Conservation (phyloP, 2,888 invertebrate genomes). For the Tiliacea aurago region DNA sequence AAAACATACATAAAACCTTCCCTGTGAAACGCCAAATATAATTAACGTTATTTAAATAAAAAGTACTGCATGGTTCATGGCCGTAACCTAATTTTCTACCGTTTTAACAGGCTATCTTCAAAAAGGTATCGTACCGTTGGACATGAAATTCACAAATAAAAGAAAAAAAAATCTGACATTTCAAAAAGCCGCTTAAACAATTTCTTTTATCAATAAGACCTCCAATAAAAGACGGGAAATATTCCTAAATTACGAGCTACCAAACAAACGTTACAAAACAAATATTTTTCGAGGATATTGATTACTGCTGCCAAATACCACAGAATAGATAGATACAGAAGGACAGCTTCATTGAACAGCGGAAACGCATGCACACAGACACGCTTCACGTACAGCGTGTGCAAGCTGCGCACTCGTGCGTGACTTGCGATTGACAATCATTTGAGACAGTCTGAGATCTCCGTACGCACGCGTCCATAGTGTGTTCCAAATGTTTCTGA, state of each 20-base stretch:
- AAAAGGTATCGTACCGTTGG: too few species aligned
- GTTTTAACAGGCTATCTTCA: too few species aligned
- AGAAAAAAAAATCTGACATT: not conserved
- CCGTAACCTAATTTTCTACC: too few species aligned
- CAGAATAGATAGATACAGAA: not conserved
- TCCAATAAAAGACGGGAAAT: conserved; percentile 15
- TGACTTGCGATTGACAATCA: not conserved
- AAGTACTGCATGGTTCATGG: too few species aligned
- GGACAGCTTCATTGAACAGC: not conserved
- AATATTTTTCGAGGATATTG: conserved; percentile 36
- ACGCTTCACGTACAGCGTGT: not conserved
- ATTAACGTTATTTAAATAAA: too few species aligned
- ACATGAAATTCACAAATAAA: not conserved
- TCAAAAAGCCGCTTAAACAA: conserved; percentile 3
- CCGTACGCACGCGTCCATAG: not conserved
- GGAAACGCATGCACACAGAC: not conserved
- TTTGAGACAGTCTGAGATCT: not conserved
- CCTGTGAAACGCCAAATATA: too few species aligned
- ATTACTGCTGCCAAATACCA: conserved; percentile 26
- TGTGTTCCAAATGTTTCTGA: not conserved
- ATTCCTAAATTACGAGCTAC: conserved; percentile 34
- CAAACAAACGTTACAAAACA: conserved; percentile 27
- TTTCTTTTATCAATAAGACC: conserved; percentile 7
- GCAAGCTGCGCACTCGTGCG: too few species aligned
- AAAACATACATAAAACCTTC: too few species aligned